These are phyloP conservation scores for Hypena proboscidalis DNA, from an alignment of 2,888 invertebrate genomes.

Conservation along the genomic window DNA sequence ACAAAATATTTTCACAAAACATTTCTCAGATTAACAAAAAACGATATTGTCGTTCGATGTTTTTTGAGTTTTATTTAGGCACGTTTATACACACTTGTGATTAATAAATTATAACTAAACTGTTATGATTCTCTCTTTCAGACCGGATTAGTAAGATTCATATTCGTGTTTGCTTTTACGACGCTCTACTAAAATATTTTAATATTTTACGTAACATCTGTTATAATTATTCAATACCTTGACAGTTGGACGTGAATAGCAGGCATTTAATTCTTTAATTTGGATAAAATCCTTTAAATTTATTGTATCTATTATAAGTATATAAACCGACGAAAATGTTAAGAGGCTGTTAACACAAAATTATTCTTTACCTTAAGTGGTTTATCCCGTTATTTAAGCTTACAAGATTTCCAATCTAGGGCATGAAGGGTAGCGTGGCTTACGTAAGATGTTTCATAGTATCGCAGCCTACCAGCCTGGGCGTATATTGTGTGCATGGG, in stretches of 20 bases:
- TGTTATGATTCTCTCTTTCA: slow-evolving; percentile 67
- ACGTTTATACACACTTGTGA: slow-evolving; percentile 65
- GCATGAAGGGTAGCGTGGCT: slow-evolving; percentile 21
- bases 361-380: no score
- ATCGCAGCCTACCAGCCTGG: slow-evolving; percentile 4
- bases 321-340: no score
- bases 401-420: slow-evolving; percentile 34
- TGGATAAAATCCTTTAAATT: slow-evolving; percentile 18
- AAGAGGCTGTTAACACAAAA: no score
- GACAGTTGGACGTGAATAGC: slow-evolving; percentile 49
- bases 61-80: slow-evolving; percentile 62
- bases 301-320: slow-evolving; percentile 19
- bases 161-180: slow-evolving; percentile 61
- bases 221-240: slow-evolving; percentile 60
- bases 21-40: slow-evolving; percentile 47
- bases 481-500: slow-evolving; percentile 38
- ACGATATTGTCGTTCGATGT: slow-evolving; percentile 43
- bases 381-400: slow-evolving; percentile 17
- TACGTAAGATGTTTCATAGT: slow-evolving; percentile 31
- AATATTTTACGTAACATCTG: slow-evolving; percentile 60
- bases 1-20: slow-evolving; percentile 73
- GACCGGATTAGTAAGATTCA: slow-evolving; percentile 66
- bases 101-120: slow-evolving; percentile 67
- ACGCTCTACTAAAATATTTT: slow-evolving; percentile 53
- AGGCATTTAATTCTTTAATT: slow-evolving; percentile 36